Base-by-base conservation (phyloP, 2,888 invertebrate genomes). In the Fragum fragum region DNA sequence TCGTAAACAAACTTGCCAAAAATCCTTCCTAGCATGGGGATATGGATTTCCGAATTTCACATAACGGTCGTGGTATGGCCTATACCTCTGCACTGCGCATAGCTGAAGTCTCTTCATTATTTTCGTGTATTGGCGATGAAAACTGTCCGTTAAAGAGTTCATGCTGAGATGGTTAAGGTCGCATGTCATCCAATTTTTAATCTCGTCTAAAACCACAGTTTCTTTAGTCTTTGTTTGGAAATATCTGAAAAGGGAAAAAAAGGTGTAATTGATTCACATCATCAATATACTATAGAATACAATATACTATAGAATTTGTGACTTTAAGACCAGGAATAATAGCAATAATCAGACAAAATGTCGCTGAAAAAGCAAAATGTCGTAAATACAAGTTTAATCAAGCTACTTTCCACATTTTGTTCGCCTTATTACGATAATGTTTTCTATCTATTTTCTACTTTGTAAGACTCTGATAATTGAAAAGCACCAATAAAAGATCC, bases 151-250 rank as follows among this genome's bases (percentile, higher is more conserved):
- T n/a, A 80, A 59, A 11, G 73, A 59, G 21, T 11, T 14, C 21
- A 72, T 28, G 47, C 73, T 80, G 7, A 80, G 18, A 11, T 57
- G 28, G 18, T 61, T 72, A 1, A 80, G 66, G 2, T 76, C n/a
- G 23, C 80, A 80, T n/a, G 76, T 73, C 26, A 76, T 26, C 80
- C 80, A 80, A 21, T 42, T 52, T 36, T 80, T 80, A n/a, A 80
- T 68, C 42, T 80, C 80, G 18, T 73, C 69, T 18, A 76, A 2
- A 2, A 42, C 42, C 26, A 76, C 73, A 52, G 32, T 14, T 3
- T 32, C 28, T 47, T 59, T n/a, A 9, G 73, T 61, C 16, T 6
- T 0, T 23, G 21, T 21, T 32, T 1, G 39, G 9, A 42, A 23
- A 63, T 5, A 42, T 26, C 66, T 66, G 66, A 2, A 61, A 29